Base-by-base conservation (phyloP, 2,888 invertebrate species). In the Elmis aenea region DNA sequence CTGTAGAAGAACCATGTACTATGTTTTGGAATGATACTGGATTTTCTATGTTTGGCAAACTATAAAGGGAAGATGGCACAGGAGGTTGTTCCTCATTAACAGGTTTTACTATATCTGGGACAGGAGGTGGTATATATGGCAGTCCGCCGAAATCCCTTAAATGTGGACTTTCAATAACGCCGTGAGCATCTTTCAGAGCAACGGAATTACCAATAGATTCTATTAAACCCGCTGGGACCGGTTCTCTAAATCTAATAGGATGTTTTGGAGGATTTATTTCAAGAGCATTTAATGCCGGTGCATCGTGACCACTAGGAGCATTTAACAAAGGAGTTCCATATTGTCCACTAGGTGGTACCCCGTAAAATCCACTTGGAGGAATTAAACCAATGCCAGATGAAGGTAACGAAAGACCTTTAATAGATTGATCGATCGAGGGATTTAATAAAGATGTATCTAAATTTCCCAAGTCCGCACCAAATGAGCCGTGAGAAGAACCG, bases 201-300 rank as follows among this genome's bases (percentile, higher is more conserved):
- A 77, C 78, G 1, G 74, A 70, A 30, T 80, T 76, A 0, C 76
- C 83, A 43, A 81, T 77, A 30, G 76, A 80, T 47, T 81, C 75
- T 2, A 85, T 67, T 3, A 87, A 64, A 0, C 83, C 83, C 29
- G 75, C 71, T 0, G 85, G 85, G 0, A 87, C 81, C 0, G 83
- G 77, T n/a, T 84, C 81, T 26, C 84, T 73, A 62, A 84, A 85
- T 46, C 81, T 75, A 3, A 85, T 74, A 0, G 87, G 86, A 16
- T 73, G 72, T 54, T 71, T 72, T 1, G 79, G 77, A 1, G 61
- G 60, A 27, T 59, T 66, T 1, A 70, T 67, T 2, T 73, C 71
- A 0, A 70, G 59, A 44, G 53, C 48, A 45, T 61, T 59, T 13
- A 57, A 47, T 39, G 59, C 32, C 55, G 59, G 33, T n/a, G 25